These are phyloP conservation scores for Notoglanidium macrostoma DNA, from an alignment of 2,797 vertebrate genomes.

Conservation along the genomic window DNA sequence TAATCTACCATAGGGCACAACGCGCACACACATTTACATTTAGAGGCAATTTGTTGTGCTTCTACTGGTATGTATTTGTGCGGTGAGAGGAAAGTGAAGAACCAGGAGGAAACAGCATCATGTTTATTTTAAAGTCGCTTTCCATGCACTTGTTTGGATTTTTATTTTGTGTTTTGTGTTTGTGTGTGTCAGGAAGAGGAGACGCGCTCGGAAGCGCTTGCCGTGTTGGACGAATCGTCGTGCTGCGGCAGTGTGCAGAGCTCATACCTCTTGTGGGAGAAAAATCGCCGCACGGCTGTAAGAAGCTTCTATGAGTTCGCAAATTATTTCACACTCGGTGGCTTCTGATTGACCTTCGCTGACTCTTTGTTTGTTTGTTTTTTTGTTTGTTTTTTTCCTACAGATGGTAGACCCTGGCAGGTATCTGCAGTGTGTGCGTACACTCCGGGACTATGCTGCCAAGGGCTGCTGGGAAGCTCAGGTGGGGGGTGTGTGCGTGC, in stretches of 20 bases:
- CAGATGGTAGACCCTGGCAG: conserved; percentile 91
- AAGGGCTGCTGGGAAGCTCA: conserved; percentile 98
- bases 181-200: conserved; percentile 78
- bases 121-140: neutral
- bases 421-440: conserved; percentile 89
- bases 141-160: neutral
- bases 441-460: conserved; percentile 89
- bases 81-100: neutral
- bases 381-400: neutral
- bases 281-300: conserved; percentile 82
- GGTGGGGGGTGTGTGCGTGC: conserved; percentile 67
- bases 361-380: neutral
- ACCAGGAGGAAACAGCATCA: neutral
- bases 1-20: neutral
- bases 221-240: conserved; percentile 87
- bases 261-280: conserved; percentile 92
- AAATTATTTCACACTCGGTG: neutral
- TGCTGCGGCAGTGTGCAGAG: conserved; percentile 88
- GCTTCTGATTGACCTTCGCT: neutral
- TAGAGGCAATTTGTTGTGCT: neutral
- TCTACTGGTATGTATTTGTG: neutral
- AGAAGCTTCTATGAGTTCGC: conserved; percentile 62
- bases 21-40: neutral
- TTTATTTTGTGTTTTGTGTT: neutral
- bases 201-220: conserved; percentile 76